Base-by-base conservation (phyloP, 2,113 vertebrate species). In the Rhinogobius similis region DNA sequence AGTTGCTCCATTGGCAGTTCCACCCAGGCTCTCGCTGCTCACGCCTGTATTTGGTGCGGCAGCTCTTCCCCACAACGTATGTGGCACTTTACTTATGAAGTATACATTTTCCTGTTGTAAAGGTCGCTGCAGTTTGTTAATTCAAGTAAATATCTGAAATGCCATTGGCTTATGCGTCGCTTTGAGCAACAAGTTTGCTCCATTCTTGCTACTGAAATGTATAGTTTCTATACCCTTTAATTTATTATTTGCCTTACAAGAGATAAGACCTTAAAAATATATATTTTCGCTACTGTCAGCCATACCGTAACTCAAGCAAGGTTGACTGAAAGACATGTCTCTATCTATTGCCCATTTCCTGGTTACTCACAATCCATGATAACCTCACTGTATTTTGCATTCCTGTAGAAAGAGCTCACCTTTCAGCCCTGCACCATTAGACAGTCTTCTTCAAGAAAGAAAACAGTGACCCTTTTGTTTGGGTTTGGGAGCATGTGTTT, bases 351-450 rank as follows among this genome's bases (percentile, higher is more conserved):
- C 56, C 26, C 29, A 71, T 69, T 75, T 81, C 61, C 63, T 69
- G 55, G 61, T 76, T 69, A 26, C 62, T 24, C 8, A 13, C 27
- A 44, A 52, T 65, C 46, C 13, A 14, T 16, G 58, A 70, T 69
- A 61, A 29, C 63, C 9, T 56, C 73, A 67, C 72, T 77, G n/a
- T 52, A 77, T 83, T 85, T 77, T 80, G 65, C 83, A 89, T 90
- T 90, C 78, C 78, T 87, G 75, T 73, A 76, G 48, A 81, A 50
- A 69, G 53, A 77, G 67, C 75, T 88, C 79, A 81, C 84, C 78
- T 86, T 83, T 84, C 72, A 82, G 9, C 61, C 39, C 62, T 3
- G 46, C 44, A n/a, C 63, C 67, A 73, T 81, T 68, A 58, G 67
- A 52, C 72, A 46, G 55, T 59, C 59, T 77, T 32, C 70, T 73